Evolutionary conservation across 2,113 vertebrate genomes (phyloP), one percentile per base, ranked within the genome.

Genomic region (Dasyornis broadbenti): DNA sequence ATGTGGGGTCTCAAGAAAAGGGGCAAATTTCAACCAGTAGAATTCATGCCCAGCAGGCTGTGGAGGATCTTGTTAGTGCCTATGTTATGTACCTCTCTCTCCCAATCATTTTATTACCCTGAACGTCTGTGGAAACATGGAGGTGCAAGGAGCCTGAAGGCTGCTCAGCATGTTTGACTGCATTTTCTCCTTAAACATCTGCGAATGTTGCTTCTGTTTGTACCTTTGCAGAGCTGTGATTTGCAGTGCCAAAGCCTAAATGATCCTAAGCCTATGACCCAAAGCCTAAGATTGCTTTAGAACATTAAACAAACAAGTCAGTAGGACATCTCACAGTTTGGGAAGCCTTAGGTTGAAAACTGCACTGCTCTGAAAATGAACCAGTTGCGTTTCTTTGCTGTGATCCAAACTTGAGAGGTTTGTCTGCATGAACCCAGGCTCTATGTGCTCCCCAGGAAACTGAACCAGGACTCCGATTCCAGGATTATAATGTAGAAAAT

Each of bases 91-190:
- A 61, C 54, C 17, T 94, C 63, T 86, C 57, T 93, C 59, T 70
- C 70, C 79, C 63, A 88, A 37, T 77, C 27, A 76, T 94, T 95
- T 95, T 87, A 95, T 95, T 95, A 65, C 91, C 42, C 39, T 82
- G 91, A 95, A 91, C 93, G 91, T 93, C 94, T 94, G 90, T 88
- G 63, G 76, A 95, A 93, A 77, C 1, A 4, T 77, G 23, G 27
- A 94, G 82, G 75, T 86, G 35, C 59, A 88, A 78, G 92, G 52
- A 93, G 84, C 73, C 93, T 96, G 5, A 30, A 89, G 93, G 96
- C 92, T 91, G 81, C 70, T 96, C 96, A 93, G 84, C 84, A 44
- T 81, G 86, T 66, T 83, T 86, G 76, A 77, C 44, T 92, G 68
- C 69, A 89, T 94, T 95, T 90, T 94, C 68, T 90, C 80, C 69